Percentiles rank a stretch among this genome's conserved stretches.
Evolutionary conservation across 2,888 invertebrate species (phyloP).

Genomic region (Gonocerus acuteangulatus): DNA sequence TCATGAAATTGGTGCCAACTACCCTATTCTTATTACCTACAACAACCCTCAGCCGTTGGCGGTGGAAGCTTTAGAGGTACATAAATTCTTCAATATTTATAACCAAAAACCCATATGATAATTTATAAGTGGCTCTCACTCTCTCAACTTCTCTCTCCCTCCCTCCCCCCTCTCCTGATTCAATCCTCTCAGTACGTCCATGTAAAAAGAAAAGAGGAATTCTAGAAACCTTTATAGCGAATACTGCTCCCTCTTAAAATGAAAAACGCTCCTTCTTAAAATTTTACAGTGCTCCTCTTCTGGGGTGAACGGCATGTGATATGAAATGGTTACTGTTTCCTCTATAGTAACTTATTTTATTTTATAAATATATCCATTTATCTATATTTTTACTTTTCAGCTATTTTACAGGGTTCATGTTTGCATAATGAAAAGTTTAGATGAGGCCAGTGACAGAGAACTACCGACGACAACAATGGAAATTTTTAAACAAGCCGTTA

Average conservation of each 20-base stretch:
- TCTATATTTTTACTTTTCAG: conserved; percentile 38
- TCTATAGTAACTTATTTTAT: too few species aligned
- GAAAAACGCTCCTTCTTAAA: too few species aligned
- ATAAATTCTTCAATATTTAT: too few species aligned
- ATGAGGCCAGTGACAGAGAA: conserved; percentile 64
- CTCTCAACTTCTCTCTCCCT: too few species aligned
- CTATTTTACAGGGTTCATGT: conserved; percentile 67
- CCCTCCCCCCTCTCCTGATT: neutral
- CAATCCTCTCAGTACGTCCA: too few species aligned
- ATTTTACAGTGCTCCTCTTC: too few species aligned
- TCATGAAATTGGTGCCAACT: conserved; percentile 38
- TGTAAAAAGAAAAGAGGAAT: too few species aligned
- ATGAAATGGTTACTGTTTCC: too few species aligned
- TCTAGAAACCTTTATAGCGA: too few species aligned
- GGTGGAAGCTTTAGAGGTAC: conserved; percentile 81
- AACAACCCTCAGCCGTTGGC: conserved; percentile 73
- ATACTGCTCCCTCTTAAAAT: too few species aligned
- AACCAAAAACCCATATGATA: conserved; percentile 41
- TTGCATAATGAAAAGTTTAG: conserved; percentile 78
- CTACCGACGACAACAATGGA: conserved; percentile 54
- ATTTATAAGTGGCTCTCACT: conserved; percentile 40
- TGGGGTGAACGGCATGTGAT: too few species aligned
- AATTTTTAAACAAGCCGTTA: conserved; percentile 53
- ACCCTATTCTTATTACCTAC: conserved; percentile 57
- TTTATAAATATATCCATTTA: neutral